Evolutionary conservation across 2,797 vertebrate genomes (phyloP), one percentile per base, ranked within the genome.

Genomic region (Morelia viridis): DNA sequence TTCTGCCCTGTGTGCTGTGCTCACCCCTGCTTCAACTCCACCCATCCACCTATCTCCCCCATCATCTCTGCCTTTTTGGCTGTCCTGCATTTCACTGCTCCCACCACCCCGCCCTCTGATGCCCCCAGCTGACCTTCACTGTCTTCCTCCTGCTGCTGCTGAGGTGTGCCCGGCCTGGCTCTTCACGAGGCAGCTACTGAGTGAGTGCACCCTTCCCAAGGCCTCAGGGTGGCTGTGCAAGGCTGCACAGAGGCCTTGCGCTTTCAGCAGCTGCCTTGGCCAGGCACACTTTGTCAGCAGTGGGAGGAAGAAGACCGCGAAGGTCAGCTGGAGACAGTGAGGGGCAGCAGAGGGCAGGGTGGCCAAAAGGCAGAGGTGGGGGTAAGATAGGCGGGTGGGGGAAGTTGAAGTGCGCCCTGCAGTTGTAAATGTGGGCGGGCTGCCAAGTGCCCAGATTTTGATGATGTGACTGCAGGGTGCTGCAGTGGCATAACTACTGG

Each of bases 111-210:
- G 68, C 31, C 17, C 15, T 71, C 68, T 76, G 68, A 15, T 76
- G 41, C 7, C 9, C 35, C 35, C 71, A 41, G 8, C 65, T 76
- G 35, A 22, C 35, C 35, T 10, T 80, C 41, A 9, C 35, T 0
- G 0, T 35, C 71, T 22, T 76, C 31, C 35, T 76, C 22, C 19
- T 76, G 71, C 3, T 76, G 31, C 10, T 24, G 19, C 11, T 5
- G 2, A 46, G 19, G 41, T 8, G 4, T 64, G 60, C 3, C 35
- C 1, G 7, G 17, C n/a, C 2, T 6, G 0, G 2, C 10, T 3
- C 35, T 80, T 80, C 17, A 22, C 46, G 71, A 80, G 35, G 8
- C 8, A 80, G 71, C 8, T 80, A 11, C 19, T 80, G 19, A 19
- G 19, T 80, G 8, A 10, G 7, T 80, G 71, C 46, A 35, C 10